Evolutionary conservation across 2,113 vertebrate genomes (phyloP).

Genomic region (Chaetodon trifascialis): DNA sequence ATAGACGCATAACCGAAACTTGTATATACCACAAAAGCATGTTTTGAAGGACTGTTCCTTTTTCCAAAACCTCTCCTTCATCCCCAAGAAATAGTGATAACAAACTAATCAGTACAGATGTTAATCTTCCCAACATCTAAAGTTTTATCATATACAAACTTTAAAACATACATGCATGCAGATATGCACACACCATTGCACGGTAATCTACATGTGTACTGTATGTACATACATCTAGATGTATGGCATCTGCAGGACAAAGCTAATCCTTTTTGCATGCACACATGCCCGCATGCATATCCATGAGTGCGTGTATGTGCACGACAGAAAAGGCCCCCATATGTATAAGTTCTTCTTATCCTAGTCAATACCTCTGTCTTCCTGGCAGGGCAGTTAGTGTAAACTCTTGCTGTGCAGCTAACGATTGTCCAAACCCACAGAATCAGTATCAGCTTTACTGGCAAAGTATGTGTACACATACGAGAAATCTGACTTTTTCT

Average conservation of each 20-base stretch:
- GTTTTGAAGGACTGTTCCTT: no score
- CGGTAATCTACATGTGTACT: not conserved
- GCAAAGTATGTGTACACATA: not conserved
- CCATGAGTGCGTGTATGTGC: not conserved
- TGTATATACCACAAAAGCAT: not conserved
- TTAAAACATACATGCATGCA: not conserved
- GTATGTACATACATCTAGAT: not conserved
- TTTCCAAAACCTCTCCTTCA: no score
- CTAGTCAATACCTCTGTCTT: not conserved
- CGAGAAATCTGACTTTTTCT: not conserved
- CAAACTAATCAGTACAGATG: not conserved
- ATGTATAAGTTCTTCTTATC: not conserved
- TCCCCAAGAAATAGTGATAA: not conserved
- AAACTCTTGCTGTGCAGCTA: constrained; percentile 1
- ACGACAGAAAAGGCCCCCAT: no score
- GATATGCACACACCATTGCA: not conserved
- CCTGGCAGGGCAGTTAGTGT: not conserved
- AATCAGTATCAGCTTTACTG: not conserved
- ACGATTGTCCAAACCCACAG: constrained; percentile 6
- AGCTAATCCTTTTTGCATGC: not conserved
- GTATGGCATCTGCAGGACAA: not conserved
- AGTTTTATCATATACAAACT: not conserved
- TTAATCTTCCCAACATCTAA: not conserved
- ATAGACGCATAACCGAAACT: not conserved
- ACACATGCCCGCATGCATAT: not conserved